These are phyloP conservation scores for Eudemis profundana DNA, from an alignment of 2,888 invertebrate genomes.

Conservation along the genomic window DNA sequence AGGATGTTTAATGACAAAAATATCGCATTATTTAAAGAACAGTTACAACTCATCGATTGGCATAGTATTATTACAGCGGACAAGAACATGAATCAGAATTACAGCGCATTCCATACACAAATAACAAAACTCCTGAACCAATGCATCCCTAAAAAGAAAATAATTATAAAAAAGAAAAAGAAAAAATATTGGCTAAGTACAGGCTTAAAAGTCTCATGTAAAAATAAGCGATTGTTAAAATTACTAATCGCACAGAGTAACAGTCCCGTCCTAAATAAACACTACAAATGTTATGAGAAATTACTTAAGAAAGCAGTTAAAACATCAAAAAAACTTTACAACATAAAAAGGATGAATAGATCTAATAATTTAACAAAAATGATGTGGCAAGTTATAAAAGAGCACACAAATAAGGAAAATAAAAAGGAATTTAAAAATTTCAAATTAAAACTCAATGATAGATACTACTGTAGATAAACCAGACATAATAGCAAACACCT, in stretches of 20 bases:
- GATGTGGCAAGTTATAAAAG: constrained; percentile 20
- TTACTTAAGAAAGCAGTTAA: constrained; percentile 1
- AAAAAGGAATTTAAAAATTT: no score
- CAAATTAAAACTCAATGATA: no score
- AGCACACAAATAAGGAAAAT: constrained; percentile 12
- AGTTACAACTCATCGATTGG: no score
- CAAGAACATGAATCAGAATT: no score
- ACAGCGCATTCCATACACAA: no score
- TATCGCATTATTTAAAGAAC: no score
- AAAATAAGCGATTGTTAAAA: constrained; percentile 14
- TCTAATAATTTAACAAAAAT: constrained; percentile 7
- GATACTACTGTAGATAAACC: neutral
- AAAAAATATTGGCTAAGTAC: constrained; percentile 9
- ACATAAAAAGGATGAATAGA: neutral
- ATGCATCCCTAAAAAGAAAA: no score
- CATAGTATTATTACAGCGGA: no score
- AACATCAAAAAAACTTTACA: constrained; percentile 11
- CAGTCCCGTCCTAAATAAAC: neutral
- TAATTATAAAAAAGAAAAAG: neutral
- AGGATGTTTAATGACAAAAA: no score
- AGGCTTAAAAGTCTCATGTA: constrained; percentile 21
- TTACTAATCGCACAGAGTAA: neutral
- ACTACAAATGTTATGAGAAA: constrained; percentile 19
- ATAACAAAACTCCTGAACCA: no score
- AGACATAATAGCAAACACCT: neutral